Evolutionary conservation across 2,797 vertebrate genomes (phyloP), one percentile per base, ranked within the genome.

Genomic region (Spizella passerina): DNA sequence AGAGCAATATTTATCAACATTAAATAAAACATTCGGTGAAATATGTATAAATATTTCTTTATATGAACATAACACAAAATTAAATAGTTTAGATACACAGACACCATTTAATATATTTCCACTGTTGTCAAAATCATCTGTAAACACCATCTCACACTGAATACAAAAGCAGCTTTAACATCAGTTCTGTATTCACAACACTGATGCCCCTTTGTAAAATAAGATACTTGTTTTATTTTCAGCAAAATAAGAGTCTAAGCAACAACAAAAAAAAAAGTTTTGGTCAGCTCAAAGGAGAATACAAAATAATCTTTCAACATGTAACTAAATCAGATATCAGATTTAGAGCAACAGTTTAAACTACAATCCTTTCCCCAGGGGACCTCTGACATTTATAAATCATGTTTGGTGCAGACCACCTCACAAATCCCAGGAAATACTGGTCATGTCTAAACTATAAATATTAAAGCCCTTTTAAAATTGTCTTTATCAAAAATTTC

Each of bases 91-190:
- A 98, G 98, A 98, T 98, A 99, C 98, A 98, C 97, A 98, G 98
- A 98, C 98, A 98, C 98, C 98, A 98, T 98, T 97, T 98, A 98
- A 98, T 98, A 98, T 97, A 98, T 94, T 92, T 97, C 98, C 98
- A 99, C 98, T 96, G 97, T 97, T 97, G 98, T 98, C 97, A 97
- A 98, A 97, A 98, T 98, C 97, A 98, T 94, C 97, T 98, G 98
- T 99, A 98, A 99, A 99, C 98, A 98, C 98, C 98, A 98, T 98
- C 98, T 98, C 98, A 99, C 98, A 98, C 97, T 97, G 97, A 98
- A 98, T 98, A 99, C 98, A 98, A 98, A 98, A 98, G 98, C 98
- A 98, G 98, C 98, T 98, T 98, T 97, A 97, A 98, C 96, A 97
- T 98, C 97, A 98, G 98, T 97, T 97, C 97, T 96, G 97, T 96